Conservation (phyloP, 2,797 vertebrate genomes). For the Girardinus metallicus region DNA sequence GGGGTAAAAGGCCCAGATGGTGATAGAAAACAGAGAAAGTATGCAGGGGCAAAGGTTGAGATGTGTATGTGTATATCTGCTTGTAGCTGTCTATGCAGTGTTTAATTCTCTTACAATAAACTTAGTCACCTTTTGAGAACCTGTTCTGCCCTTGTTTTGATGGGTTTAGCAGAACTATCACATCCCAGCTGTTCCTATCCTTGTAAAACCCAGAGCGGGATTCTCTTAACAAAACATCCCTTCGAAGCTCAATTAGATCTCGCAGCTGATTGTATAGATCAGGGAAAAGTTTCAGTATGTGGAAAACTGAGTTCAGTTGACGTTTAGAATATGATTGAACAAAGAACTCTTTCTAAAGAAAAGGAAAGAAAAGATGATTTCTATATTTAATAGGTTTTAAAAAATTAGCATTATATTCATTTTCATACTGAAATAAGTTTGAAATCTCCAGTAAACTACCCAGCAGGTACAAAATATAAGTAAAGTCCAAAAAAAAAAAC, state of each 20-base stretch:
- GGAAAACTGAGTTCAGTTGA: not conserved
- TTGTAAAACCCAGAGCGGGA: slow-evolving; percentile 19
- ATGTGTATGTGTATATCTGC: slow-evolving; percentile 15
- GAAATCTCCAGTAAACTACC: not conserved
- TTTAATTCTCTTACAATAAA: slow-evolving; percentile 19
- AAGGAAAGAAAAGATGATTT: not conserved
- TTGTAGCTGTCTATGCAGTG: not conserved
- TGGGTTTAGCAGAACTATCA: slow-evolving; percentile 44
- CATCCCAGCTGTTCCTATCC: slow-evolving; percentile 45
- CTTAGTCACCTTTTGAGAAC: slow-evolving; percentile 26
- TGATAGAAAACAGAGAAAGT: slow-evolving; percentile 8
- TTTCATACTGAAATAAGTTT: not conserved
- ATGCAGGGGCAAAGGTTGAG: slow-evolving; percentile 5
- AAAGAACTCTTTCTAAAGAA: not conserved
- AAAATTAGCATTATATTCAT: not conserved
- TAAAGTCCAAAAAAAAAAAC: not conserved
- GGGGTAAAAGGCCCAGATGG: slow-evolving; percentile 14
- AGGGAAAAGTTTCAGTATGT: not conserved
- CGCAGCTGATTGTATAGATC: slow-evolving; percentile 17
- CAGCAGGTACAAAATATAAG: not conserved
- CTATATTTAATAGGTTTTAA: not conserved
- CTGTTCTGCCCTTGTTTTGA: slow-evolving; percentile 21
- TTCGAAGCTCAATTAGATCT: slow-evolving; percentile 22
- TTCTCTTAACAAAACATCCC: slow-evolving; percentile 13
- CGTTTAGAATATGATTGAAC: not conserved